phyloP scores from a whole-genome alignment of 2,797 vertebrate species.

The Fistularia commersonii region DNA sequence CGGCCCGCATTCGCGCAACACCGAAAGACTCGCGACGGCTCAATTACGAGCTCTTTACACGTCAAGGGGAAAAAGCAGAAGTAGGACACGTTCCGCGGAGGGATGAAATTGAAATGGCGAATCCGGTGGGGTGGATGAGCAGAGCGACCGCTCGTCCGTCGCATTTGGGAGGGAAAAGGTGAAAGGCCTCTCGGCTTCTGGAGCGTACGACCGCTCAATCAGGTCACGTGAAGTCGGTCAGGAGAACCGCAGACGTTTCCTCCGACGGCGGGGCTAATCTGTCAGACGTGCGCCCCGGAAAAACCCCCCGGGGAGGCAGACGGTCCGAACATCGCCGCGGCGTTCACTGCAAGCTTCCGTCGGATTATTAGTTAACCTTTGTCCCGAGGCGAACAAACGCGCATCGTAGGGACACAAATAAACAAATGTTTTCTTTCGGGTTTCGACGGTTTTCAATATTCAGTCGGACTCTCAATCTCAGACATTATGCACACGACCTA shows the following conservation, averaged over 20 bases:
- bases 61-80: too few species aligned
- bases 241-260: constrained; percentile 52
- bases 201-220: constrained; percentile 72
- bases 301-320: constrained; percentile 28
- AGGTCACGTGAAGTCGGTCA: constrained; percentile 77
- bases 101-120: too few species aligned
- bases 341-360: constrained; percentile 15
- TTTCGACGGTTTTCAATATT: constrained; percentile 8
- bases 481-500: constrained; percentile 50
- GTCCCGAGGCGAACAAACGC: too few species aligned
- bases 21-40: too few species aligned
- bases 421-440: not conserved
- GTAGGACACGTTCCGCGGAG: too few species aligned
- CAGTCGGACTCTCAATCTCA: constrained; percentile 20
- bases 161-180: constrained; percentile 19
- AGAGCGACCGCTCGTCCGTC: constrained; percentile 1
- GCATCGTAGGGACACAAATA: too few species aligned
- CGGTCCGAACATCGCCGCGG: constrained; percentile 8
- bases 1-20: not conserved
- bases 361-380: too few species aligned
- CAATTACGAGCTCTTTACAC: too few species aligned
- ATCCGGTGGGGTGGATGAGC: not conserved
- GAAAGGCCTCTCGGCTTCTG: constrained; percentile 46
- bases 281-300: constrained; percentile 49
- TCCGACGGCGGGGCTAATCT: constrained; percentile 53